Conservation (phyloP, 2,888 invertebrate species). For the Ormia ochracea region DNA sequence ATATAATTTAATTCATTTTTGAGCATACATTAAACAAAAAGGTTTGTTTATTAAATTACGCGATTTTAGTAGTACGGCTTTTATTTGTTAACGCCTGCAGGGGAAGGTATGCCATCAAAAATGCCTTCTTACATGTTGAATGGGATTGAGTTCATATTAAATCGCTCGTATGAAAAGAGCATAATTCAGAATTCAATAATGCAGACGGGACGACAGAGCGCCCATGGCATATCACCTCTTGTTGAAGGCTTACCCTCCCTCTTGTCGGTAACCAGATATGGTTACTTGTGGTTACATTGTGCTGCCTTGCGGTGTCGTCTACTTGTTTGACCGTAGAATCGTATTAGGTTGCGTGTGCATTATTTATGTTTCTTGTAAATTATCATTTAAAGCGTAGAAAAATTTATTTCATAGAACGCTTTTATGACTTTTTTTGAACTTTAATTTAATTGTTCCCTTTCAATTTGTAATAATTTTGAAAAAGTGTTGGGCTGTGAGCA, state of each 20-base stretch:
- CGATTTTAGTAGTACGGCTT: background rate
- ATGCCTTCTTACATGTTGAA: background rate
- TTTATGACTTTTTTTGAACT: background rate
- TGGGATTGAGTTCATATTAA: background rate
- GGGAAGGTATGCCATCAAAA: conserved; percentile 1
- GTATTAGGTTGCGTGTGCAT: conserved; percentile 26
- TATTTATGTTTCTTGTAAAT: conserved; percentile 31
- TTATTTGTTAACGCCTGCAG: background rate
- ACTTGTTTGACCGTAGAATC: background rate
- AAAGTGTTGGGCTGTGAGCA: background rate
- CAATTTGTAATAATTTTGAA: background rate
- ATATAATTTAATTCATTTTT: conserved; percentile 25
- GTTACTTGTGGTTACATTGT: background rate
- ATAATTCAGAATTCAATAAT: background rate
- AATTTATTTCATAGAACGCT: conserved; percentile 13
- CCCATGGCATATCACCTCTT: too few species aligned
- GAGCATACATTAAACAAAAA: conserved; percentile 9
- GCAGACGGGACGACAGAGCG: too few species aligned
- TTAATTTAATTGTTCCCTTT: background rate
- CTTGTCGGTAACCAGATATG: background rate
- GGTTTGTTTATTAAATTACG: conserved; percentile 1
- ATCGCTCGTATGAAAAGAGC: background rate
- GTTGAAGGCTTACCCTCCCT: conserved; percentile 7
- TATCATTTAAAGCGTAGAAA: conserved; percentile 28
- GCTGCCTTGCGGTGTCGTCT: background rate